Evolutionary conservation across 2,888 invertebrate species (phyloP).

Genomic region (Agrochola lota): DNA sequence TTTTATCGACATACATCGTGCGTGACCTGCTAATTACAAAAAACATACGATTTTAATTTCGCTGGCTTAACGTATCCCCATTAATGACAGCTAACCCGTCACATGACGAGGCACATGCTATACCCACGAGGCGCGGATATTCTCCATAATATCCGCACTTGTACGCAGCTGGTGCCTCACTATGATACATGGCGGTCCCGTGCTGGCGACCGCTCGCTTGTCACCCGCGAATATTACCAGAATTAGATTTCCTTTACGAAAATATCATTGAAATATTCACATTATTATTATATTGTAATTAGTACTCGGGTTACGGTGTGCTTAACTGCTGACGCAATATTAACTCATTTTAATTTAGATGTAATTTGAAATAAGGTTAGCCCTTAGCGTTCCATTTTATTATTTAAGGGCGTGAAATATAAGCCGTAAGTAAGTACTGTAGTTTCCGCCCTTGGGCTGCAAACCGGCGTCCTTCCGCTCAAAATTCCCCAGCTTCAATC

Average conservation of each 20-base stretch:
- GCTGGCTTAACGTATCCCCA: too few species aligned
- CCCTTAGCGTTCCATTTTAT: slow-evolving; percentile 29
- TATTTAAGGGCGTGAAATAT: slow-evolving; percentile 52
- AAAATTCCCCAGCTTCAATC: slow-evolving; percentile 60
- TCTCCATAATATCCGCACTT: slow-evolving; percentile 41
- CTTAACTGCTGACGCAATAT: neutral
- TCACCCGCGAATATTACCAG: slow-evolving; percentile 25
- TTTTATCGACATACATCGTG: neutral
- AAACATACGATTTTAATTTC: neutral
- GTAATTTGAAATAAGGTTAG: slow-evolving; percentile 29
- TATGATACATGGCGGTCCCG: slow-evolving; percentile 48
- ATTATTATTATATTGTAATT: too few species aligned
- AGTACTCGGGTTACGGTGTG: neutral
- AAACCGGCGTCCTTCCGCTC: slow-evolving; percentile 65
- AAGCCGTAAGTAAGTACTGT: slow-evolving; percentile 53
- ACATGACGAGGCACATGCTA: neutral
- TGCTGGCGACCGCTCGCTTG: slow-evolving; percentile 27
- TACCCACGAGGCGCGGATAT: slow-evolving; percentile 12
- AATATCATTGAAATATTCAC: slow-evolving; percentile 5
- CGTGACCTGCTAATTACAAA: neutral
- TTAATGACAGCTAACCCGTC: neutral
- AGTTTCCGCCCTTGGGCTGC: slow-evolving; percentile 65
- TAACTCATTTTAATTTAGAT: slow-evolving; percentile 19
- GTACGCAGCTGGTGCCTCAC: slow-evolving; percentile 54
- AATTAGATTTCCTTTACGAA: slow-evolving; percentile 29